Conservation (phyloP, 2,113 vertebrate genomes). For the Sus scrofa region T2T-Sscrofa CM000825.6:47003001-47003500, state of each 20-base stretch:
- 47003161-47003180: background rate
- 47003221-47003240: background rate
- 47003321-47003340: background rate
- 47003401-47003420: background rate
- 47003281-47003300: background rate
- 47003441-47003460: background rate
- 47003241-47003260: background rate
- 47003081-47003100: background rate
- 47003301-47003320: background rate
- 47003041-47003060: background rate
- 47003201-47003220: rapidly evolving
- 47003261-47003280: background rate
- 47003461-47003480: background rate
- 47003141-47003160: background rate
- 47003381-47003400: background rate
- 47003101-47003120: background rate
- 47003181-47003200: background rate
- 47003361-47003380: background rate
- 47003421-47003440: background rate
- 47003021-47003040: background rate
- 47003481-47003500: rapidly evolving
- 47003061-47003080: background rate
- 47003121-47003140: background rate
- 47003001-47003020: background rate
- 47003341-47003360: background rate